Conservation (phyloP, 1,140 invertebrate species). For the Rhopalosiphum padi region DNA sequence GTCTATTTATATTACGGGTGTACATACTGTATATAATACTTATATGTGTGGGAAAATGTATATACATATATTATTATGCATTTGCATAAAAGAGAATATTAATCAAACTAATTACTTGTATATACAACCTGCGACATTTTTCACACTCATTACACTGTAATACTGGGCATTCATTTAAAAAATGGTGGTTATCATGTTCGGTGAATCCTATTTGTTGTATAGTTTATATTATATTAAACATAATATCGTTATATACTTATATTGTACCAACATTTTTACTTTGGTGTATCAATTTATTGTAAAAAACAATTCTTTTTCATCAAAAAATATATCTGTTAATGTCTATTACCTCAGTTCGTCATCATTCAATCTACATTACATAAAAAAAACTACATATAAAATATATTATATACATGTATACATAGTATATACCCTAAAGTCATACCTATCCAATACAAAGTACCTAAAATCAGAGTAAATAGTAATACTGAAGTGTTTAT, state of each 20-base stretch:
- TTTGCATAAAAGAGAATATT: not conserved
- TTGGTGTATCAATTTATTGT: not conserved
- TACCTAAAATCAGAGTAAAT: not conserved
- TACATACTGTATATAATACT: not conserved
- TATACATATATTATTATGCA: not conserved
- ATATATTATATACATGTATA: not conserved
- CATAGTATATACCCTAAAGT: not conserved
- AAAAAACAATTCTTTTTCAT: not conserved
- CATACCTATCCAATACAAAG: not conserved
- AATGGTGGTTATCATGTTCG: not conserved
- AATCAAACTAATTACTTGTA: constrained; percentile 6
- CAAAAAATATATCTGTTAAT: not conserved
- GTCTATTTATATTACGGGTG: not conserved
- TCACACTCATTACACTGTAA: not conserved
- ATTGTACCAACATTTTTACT: not conserved
- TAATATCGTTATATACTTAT: not conserved
- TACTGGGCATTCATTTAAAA: too few relatives aligned
- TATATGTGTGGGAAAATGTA: not conserved
- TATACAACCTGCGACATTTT: not conserved
- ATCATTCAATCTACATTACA: not conserved
- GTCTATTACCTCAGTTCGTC: not conserved
- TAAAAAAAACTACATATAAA: not conserved
- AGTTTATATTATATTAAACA: not conserved
- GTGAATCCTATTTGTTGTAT: not conserved
- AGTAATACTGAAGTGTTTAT: not conserved